Evolutionary conservation across 1,140 invertebrate genomes (phyloP).

Genomic region (Ceratitis capitata): DNA sequence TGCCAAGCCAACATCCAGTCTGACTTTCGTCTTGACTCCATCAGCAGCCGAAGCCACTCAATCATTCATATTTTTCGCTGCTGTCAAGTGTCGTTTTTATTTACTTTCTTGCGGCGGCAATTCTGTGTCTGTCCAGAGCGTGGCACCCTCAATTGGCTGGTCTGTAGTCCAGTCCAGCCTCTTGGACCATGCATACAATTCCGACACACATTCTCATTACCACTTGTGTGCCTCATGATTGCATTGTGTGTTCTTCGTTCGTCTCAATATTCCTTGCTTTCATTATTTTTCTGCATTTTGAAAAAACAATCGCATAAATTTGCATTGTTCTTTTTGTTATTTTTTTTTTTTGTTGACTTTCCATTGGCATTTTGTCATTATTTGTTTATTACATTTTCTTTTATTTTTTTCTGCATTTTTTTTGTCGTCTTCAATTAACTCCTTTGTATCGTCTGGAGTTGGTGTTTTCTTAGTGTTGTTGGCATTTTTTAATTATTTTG

Average conservation of each 20-base stretch:
- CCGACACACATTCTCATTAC: not conserved
- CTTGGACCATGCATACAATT: not conserved
- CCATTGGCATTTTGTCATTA: too few species aligned
- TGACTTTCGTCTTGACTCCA: not conserved
- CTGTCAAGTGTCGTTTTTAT: not conserved
- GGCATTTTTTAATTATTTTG: conserved; percentile 24
- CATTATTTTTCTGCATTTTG: conserved; percentile 14
- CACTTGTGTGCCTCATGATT: not conserved
- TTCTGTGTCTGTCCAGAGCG: not conserved
- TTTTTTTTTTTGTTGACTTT: not conserved
- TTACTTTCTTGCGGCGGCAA: not conserved
- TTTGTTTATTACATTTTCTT: not conserved
- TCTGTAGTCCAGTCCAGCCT: not conserved
- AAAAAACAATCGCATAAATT: too few species aligned
- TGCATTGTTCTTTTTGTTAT: not conserved
- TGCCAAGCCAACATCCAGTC: not conserved
- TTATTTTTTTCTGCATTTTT: not conserved
- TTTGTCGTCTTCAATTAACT: not conserved
- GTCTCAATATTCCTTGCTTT: not conserved
- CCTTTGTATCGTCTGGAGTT: not conserved
- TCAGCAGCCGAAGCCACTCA: not conserved
- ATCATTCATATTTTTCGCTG: not conserved
- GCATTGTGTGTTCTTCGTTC: not conserved
- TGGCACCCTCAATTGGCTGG: conserved; percentile 10
- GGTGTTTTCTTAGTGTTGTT: not conserved